Percentiles rank a stretch among this genome's conserved stretches.
Evolutionary conservation across 2,888 invertebrate genomes (phyloP).

Genomic region (Scaptomyza reducta): DNA sequence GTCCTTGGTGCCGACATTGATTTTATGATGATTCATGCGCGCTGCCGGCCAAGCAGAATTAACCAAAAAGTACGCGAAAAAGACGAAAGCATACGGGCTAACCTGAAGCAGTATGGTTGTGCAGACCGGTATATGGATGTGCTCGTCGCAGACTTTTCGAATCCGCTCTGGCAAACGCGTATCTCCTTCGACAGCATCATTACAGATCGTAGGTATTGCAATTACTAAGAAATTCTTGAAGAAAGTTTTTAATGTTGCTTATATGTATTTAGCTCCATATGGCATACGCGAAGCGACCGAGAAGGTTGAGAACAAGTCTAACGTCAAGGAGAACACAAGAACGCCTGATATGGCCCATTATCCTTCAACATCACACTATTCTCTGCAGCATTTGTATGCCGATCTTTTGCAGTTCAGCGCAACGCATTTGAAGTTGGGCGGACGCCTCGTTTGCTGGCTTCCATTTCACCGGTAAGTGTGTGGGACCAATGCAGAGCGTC

Average conservation of each 20-base stretch:
- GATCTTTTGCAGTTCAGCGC: conserved; percentile 95
- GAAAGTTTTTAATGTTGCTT: no score
- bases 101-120: conserved; percentile 94
- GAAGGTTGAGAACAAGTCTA: conserved; percentile 86
- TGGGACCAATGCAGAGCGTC: no score
- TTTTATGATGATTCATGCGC: conserved; percentile 95
- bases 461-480: conserved; percentile 90
- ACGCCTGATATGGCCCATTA: conserved; percentile 89
- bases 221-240: background rate
- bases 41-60: conserved; percentile 91
- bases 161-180: conserved; percentile 89
- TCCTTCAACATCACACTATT: conserved; percentile 94
- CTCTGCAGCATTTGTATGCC: conserved; percentile 90
- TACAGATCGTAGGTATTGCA: conserved; percentile 93
- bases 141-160: conserved; percentile 95
- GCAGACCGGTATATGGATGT: conserved; percentile 92
- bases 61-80: conserved; percentile 90
- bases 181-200: conserved; percentile 95
- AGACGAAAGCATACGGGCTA: conserved; percentile 94
- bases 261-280: conserved; percentile 93
- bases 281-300: conserved; percentile 97
- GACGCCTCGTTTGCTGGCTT: conserved; percentile 97
- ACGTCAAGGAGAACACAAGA: conserved; percentile 85
- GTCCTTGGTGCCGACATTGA: conserved; percentile 97
- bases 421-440: conserved; percentile 89